phyloP scores from a whole-genome alignment of 2,113 vertebrate species.

The Lepidothrix coronata region DNA sequence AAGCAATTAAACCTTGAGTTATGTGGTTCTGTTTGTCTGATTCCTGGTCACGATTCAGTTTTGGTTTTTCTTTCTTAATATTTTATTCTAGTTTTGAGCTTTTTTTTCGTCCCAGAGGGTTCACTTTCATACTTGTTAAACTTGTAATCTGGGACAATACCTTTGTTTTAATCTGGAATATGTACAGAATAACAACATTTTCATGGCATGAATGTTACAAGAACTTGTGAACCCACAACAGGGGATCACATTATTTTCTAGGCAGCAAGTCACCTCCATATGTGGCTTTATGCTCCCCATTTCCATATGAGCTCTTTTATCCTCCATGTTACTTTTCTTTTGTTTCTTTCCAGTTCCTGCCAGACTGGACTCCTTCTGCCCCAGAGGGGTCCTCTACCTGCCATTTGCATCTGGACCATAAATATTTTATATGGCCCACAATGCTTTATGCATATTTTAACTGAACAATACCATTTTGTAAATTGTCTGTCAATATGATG shows the following conservation, averaged over 20 bases:
- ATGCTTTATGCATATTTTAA: slow-evolving; percentile 62
- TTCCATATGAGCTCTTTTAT: slow-evolving; percentile 21
- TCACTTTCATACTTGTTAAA: not conserved
- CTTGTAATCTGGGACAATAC: not conserved
- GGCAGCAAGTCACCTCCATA: not conserved
- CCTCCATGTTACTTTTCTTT: slow-evolving; percentile 38
- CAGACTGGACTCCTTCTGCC: slow-evolving; percentile 27
- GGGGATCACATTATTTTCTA: not conserved
- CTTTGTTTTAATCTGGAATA: not conserved
- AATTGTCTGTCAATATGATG: slow-evolving; percentile 52
- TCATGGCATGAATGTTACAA: accelerated
- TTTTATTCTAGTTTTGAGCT: not conserved
- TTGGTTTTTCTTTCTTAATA: not conserved
- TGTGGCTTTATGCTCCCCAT: not conserved
- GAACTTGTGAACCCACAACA: not conserved
- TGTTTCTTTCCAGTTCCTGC: not conserved
- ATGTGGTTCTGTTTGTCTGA: accelerated
- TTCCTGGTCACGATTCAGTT: not conserved
- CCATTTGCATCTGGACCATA: slow-evolving; percentile 53
- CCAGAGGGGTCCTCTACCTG: slow-evolving; percentile 48
- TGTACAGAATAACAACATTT: not conserved
- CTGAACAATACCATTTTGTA: slow-evolving; percentile 39
- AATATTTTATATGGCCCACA: slow-evolving; percentile 59
- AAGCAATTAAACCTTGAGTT: not conserved
- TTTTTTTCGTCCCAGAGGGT: accelerated